A percentile compares a stretch with the other conserved stretches of the same genome.
Conservation (phyloP, 2,888 invertebrate genomes). For the Cerceris ruficornis region DNA sequence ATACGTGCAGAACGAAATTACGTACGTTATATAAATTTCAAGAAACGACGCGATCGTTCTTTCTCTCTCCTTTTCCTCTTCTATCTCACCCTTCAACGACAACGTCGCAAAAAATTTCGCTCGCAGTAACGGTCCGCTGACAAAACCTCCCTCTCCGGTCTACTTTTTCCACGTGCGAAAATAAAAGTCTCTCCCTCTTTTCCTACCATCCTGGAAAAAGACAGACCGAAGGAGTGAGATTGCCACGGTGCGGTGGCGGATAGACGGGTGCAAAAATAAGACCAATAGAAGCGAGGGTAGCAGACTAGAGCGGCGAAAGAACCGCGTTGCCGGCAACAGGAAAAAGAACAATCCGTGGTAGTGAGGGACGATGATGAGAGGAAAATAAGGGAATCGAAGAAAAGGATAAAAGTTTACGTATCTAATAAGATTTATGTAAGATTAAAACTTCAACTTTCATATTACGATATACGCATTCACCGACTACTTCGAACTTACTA, state of each 20-base stretch:
- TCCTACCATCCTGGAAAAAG: slow-evolving; percentile 57
- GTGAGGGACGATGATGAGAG: slow-evolving; percentile 48
- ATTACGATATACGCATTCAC: too few relatives aligned
- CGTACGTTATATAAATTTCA: slow-evolving; percentile 13
- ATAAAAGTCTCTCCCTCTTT: slow-evolving; percentile 70
- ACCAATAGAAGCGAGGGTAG: slow-evolving; percentile 59
- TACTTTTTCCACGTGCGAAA: slow-evolving; percentile 72
- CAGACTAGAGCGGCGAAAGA: slow-evolving; percentile 50
- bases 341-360: slow-evolving; percentile 53
- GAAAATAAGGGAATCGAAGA: slow-evolving; percentile 45
- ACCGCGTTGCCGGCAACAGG: slow-evolving; percentile 40
- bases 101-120: slow-evolving; percentile 70
- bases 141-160: slow-evolving; percentile 71
- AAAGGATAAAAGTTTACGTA: slow-evolving; percentile 25
- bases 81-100: slow-evolving; percentile 38
- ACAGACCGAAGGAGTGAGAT: slow-evolving; percentile 38
- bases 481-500: too few relatives aligned
- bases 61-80: slow-evolving; percentile 18
- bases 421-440: background rate
- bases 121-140: slow-evolving; percentile 72
- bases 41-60: slow-evolving; percentile 21
- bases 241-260: slow-evolving; percentile 14
- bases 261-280: slow-evolving; percentile 64
- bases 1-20: background rate
- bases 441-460: too few relatives aligned